Percentiles rank a stretch among this genome's conserved stretches.
Evolutionary conservation across 1,140 invertebrate genomes (phyloP).

Genomic region (Dysdera silvatica): DNA sequence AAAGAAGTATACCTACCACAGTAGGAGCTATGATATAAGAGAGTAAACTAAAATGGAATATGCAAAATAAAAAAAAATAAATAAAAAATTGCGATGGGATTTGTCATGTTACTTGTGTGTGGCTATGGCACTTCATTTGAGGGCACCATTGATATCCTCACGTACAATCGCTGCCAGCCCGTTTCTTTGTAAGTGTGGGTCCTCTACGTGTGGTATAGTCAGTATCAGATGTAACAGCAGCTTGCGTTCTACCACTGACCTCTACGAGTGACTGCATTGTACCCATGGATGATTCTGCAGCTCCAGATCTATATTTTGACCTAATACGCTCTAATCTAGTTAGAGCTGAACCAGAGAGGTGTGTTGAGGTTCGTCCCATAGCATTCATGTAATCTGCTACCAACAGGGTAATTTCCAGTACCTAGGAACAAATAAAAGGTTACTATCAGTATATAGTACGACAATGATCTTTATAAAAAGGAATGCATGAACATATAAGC

Average conservation of each 20-base stretch:
- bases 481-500: too few species aligned
- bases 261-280: neutral
- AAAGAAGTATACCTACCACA: too few species aligned
- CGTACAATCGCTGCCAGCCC: conserved; percentile 24
- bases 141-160: too few species aligned
- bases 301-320: conserved; percentile 6
- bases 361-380: conserved; percentile 1
- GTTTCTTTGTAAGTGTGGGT: conserved; percentile 18
- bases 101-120: too few species aligned
- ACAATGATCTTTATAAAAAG: too few species aligned
- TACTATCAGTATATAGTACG: neutral
- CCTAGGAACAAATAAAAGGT: conserved; percentile 38
- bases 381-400: conserved; percentile 84
- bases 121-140: too few species aligned
- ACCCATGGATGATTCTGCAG: neutral
- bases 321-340: conserved; percentile 13
- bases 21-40: too few species aligned
- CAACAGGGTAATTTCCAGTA: conserved; percentile 78
- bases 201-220: conserved; percentile 9
- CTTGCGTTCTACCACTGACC: neutral
- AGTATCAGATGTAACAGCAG: neutral
- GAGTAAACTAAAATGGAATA: too few species aligned
- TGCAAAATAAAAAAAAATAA: too few species aligned
- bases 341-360: neutral
- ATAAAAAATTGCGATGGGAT: too few species aligned